Base-by-base conservation (phyloP, 2,113 vertebrate species). In the Genyomyrus donnyi region DNA sequence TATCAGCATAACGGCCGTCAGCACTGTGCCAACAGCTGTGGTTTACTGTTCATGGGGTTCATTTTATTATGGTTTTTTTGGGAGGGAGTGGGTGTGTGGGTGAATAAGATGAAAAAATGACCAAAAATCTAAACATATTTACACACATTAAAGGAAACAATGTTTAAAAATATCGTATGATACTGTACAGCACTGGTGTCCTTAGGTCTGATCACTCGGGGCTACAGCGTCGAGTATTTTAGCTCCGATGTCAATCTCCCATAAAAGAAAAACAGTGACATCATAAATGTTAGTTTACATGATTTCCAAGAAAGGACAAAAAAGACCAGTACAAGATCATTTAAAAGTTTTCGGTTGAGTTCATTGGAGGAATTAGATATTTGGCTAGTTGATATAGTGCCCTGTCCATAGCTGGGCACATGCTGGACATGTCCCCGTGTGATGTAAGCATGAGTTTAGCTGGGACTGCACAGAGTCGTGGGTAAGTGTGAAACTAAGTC, bases 401-500 rank as follows among this genome's bases (percentile, higher is more conserved):
- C 27, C 11, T 6, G 4, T 77, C 27, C 31, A 35, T 13, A 77
- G 27, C 21, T 39, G 70, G 11, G 27, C 27, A 74, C 58, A 62
- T n/a, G 58, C 24, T n/a, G 58, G 24, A 10, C 24, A 62, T n/a
- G 7, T 10, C 58, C 24, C 24, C 24, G 7, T 62, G 58, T n/a
- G 9, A 66, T 11, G n/a, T 27, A 27, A 27, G 0, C n/a, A 3
- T 27, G 58, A 27, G 58, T 3, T 27, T 27, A 4, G 62, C 62
- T 66, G n/a, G 62, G 62, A 66, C 62, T 11, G 62, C 1, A 39
- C 35, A 19, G 70, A 11, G 27, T 17, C 31, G 13, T 35, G 11
- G 13, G 13, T 5, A 35, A 31, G 27, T 39, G 70, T 77, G 70
- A 39, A 93, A 90, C 90, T 90, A 90, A 92, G 88, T 91, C 10